Evolutionary conservation across 2,113 vertebrate genomes (phyloP).

Genomic region (Micronisus gabar): DNA sequence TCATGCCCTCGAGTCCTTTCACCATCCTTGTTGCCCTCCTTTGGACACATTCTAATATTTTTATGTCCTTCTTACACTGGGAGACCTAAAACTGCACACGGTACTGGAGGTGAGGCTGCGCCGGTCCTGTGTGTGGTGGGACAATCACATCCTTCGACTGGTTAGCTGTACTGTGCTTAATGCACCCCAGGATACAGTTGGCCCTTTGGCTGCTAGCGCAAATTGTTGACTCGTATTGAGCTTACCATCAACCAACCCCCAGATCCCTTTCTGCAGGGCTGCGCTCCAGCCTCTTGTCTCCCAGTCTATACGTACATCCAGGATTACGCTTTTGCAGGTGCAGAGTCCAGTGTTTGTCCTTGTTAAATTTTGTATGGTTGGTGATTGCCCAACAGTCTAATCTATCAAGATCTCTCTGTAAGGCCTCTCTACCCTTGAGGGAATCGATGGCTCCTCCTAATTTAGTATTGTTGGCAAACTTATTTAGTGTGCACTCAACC

Average conservation of each 20-base stretch:
- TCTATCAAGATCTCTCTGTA: background rate
- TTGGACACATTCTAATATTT: background rate
- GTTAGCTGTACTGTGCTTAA: background rate
- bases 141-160: background rate
- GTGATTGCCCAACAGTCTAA: too few species aligned
- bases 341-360: background rate
- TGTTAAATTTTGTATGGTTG: background rate
- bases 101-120: background rate
- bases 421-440: background rate
- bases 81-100: background rate
- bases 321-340: rapidly evolving
- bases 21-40: background rate
- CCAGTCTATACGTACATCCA: background rate
- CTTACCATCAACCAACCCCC: background rate
- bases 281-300: background rate
- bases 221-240: background rate
- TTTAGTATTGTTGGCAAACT: background rate
- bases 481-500: background rate
- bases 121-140: rapidly evolving
- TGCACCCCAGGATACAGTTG: too few species aligned
- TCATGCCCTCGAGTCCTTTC: background rate
- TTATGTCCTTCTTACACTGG: background rate
- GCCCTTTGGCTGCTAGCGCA: background rate
- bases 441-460: background rate
- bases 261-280: background rate